Percentiles rank a stretch among this genome's conserved stretches.
These are phyloP conservation scores for Cochlearius cochlearius DNA, from an alignment of 2,113 vertebrate species.

Conservation along the genomic window DNA sequence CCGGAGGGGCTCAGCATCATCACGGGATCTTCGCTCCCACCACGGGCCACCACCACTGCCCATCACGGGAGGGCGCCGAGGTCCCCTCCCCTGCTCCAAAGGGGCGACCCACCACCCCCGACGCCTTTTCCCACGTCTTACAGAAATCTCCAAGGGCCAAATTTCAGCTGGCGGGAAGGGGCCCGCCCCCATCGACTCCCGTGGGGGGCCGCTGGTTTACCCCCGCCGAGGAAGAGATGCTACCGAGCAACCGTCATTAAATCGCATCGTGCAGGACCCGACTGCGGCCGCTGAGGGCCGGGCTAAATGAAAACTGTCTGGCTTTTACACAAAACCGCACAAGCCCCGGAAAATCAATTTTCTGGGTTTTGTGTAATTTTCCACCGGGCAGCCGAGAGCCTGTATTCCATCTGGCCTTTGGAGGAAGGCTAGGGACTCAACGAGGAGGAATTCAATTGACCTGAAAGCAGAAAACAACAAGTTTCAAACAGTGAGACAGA, in stretches of 20 bases:
- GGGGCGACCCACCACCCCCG: neutral
- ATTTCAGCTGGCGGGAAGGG: neutral
- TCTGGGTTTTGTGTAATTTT: constrained; percentile 48
- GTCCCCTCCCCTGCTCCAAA: neutral
- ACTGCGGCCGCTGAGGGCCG: neutral
- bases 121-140: neutral
- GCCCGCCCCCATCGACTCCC: neutral
- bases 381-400: neutral
- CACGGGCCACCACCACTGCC: neutral
- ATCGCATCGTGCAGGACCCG: neutral
- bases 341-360: constrained; percentile 55
- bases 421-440: neutral
- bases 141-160: neutral
- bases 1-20: neutral
- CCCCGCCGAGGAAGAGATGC: fast-evolving
- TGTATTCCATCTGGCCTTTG: neutral
- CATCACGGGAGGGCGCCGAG: fast-evolving
- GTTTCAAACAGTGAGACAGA: neutral
- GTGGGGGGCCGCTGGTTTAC: neutral
- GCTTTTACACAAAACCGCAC: constrained; percentile 34
- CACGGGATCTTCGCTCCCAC: fast-evolving
- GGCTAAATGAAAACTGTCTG: constrained; percentile 52
- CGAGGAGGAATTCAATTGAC: neutral
- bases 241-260: neutral
- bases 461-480: neutral